Evolutionary conservation across 2,113 vertebrate genomes (phyloP), one percentile per base, ranked within the genome.

Genomic region (Nannobrachium achirus): DNA sequence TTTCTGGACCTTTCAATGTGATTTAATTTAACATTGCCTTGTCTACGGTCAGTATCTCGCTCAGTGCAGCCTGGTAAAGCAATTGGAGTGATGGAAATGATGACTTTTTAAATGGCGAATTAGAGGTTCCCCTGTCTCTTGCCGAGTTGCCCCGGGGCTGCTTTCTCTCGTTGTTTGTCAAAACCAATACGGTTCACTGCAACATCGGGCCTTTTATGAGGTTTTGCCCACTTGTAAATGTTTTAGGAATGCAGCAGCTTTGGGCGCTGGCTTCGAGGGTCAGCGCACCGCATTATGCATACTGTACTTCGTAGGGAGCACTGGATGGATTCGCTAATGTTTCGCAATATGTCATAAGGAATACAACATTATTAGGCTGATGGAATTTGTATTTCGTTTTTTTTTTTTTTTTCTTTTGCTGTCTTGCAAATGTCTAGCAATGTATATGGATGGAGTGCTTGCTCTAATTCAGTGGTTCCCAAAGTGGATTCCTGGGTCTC

Each of bases 391-490:
- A n/a, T 33, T 33, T 33, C 25, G n/a, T n/a, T n/a, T n/a, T n/a
- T n/a, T n/a, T n/a, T n/a, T n/a, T n/a, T n/a, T n/a, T n/a, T n/a
- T n/a, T n/a, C n/a, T n/a, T n/a, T n/a, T 33, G 20, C 20, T 25
- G 1, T 1, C 20, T 25, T 25, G 20, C 20, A 25, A 25, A 25
- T 61, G 40, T 19, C 40, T 20, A 52, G n/a, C 38, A n/a, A 69
- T 60, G 44, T 25, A 38, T 15, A 19, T 53, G 64, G 58, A 62
- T 62, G 51, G 52, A 65, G 7, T 60, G 13, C 55, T 42, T 56
- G 49, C 61, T 25, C 61, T 56, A 61, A 69, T 82, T 78, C 50
- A 51, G 56, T 65, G 38, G 11, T n/a, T n/a, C n/a, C n/a, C n/a
- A n/a, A n/a, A n/a, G n/a, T n/a, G n/a, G n/a, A n/a, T n/a, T n/a